Evolutionary conservation across 2,113 vertebrate species (phyloP).

Genomic region (Grallaria varia): DNA sequence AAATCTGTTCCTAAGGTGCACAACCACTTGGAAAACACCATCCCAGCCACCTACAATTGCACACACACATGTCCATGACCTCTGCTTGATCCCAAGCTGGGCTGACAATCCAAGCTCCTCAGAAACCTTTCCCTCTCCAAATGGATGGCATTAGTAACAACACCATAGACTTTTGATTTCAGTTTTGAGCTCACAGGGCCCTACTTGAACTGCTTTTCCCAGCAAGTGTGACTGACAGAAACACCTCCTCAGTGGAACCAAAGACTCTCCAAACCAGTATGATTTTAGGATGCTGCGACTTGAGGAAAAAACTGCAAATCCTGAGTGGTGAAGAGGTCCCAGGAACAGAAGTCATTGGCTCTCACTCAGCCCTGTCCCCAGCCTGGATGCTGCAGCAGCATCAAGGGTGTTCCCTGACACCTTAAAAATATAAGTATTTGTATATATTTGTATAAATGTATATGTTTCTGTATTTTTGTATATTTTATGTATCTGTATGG

Average conservation of each 20-base stretch:
- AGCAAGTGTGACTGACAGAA: background rate
- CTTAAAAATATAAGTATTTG: no score
- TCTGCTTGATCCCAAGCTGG: background rate
- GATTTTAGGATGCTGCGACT: background rate
- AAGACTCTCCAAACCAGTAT: background rate
- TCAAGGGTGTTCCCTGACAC: background rate
- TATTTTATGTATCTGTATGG: no score
- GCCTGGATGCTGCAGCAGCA: background rate
- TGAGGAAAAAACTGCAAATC: background rate
- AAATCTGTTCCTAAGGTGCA: background rate
- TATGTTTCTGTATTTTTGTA: no score
- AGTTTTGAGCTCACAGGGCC: background rate
- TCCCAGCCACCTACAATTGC: accelerated
- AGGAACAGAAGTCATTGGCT: background rate
- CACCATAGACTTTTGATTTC: background rate
- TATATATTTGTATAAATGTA: no score
- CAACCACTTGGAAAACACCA: background rate
- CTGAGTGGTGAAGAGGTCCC: background rate
- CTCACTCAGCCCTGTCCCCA: background rate
- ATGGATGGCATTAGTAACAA: background rate
- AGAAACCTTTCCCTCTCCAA: background rate
- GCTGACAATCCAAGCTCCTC: background rate
- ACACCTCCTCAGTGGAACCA: background rate
- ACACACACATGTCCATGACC: accelerated
- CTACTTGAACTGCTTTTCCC: background rate